Base-by-base conservation (phyloP, 2,113 vertebrate genomes). In the Copsychus sechellarum region DNA sequence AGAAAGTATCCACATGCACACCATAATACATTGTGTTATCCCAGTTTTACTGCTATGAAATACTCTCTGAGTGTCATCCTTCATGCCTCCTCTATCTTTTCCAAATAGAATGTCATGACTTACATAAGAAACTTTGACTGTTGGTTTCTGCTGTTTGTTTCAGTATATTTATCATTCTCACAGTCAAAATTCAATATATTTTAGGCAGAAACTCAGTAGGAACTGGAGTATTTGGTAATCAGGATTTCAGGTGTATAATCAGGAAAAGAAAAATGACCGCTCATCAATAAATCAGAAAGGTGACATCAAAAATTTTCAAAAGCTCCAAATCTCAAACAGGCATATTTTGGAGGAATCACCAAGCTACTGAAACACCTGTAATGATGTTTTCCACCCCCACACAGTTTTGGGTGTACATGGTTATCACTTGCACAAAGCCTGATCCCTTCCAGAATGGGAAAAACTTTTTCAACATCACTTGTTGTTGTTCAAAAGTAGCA, bases 371-470 rank as follows among this genome's bases (percentile, higher is more conserved):
- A 71, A 77, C 28, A 71, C 2, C 24, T 77, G 8, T 15, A 38
- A 28, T 29, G 28, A 73, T 28, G 8, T 34, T 77, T 36, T 28
- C 43, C 12, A 43, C 3, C 3, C 6, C 5, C 18, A 23, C 19
- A 26, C 1, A 33, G 29, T 69, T 61, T 62, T 42, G 6, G 3
- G 4, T 54, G 9, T 42, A 60, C 9, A 4, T 14, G 38, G 17
- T 18, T 45, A 38, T 0, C 4, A 61, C 6, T 8, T 36, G n/a
- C 17, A 48, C 3, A 13, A 65, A 34, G 0, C 36, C 29, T 36
- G 28, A 12, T n/a, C 19, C 14, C 16, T 76, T 74, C 13, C 34
- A 56, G 33, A 85, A n/a, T 24, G 4, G 13, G 21, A 50, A 67
- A 79, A 25, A 7, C 14, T 45, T 33, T 16, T 69, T 67, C 48